Conservation (phyloP, 1,140 invertebrate genomes). For the Macrostomum lignano region DNA sequence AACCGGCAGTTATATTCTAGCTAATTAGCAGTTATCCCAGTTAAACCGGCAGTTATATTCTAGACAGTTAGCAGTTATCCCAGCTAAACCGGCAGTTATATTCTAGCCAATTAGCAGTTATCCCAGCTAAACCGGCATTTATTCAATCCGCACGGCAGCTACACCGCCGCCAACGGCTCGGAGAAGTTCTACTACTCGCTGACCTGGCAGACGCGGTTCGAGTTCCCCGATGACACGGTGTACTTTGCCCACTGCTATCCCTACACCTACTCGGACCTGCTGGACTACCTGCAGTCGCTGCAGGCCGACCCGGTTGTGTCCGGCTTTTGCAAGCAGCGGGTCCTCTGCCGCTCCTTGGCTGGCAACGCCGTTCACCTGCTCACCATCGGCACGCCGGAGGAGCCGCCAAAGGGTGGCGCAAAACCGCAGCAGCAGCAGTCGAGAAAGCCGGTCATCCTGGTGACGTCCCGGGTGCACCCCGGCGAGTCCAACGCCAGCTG, state of each 20-base stretch:
- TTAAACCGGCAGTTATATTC: too few species aligned
- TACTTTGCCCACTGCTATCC: constrained; percentile 27
- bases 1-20: too few species aligned
- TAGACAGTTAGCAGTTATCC: too few species aligned
- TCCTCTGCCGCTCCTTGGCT: constrained; percentile 21
- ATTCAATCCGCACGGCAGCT: too few species aligned
- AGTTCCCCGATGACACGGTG: constrained; percentile 19
- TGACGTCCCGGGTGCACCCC: constrained; percentile 26
- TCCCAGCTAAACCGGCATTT: too few species aligned
- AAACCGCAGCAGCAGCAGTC: too few species aligned
- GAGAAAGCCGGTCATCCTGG: constrained; percentile 32
- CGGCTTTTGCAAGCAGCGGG: constrained; percentile 21
- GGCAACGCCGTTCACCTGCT: constrained; percentile 26
- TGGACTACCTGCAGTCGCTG: constrained; percentile 21
- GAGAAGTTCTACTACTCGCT: constrained; percentile 1
- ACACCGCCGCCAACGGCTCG: background rate
- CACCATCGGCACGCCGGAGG: constrained; percentile 13
- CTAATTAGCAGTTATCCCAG: too few species aligned
- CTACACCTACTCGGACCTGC: constrained; percentile 26
- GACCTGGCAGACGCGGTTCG: background rate
- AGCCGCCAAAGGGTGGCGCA: background rate
- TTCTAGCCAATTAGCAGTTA: too few species aligned
- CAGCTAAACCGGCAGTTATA: too few species aligned
- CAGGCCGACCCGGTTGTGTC: constrained; percentile 20
- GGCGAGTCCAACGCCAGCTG: constrained; percentile 28